phyloP scores from a whole-genome alignment of 2,797 vertebrate species.

The Myotis pilosus region DNA sequence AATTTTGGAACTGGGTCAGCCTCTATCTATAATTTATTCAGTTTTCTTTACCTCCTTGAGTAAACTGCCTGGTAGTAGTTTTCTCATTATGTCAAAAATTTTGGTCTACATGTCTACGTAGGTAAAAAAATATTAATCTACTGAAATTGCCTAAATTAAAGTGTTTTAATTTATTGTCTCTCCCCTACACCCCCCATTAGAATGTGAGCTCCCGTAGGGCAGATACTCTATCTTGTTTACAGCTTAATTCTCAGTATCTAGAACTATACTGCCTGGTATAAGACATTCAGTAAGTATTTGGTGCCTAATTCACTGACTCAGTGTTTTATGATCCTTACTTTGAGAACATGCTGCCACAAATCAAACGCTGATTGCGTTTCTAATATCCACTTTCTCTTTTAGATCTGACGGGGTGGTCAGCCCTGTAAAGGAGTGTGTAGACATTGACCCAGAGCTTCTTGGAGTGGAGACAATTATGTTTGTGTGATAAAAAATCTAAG shows the following conservation, averaged over 20 bases:
- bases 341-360: neutral
- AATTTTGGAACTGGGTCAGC: conserved; percentile 52
- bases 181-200: neutral
- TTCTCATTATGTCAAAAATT: neutral
- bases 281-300: neutral
- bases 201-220: neutral
- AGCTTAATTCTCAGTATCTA: neutral
- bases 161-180: conserved; percentile 3
- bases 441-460: neutral
- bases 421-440: neutral
- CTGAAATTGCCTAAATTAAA: conserved; percentile 40
- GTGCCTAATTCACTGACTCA: conserved; percentile 11
- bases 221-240: neutral
- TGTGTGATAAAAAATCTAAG: neutral
- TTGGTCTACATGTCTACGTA: neutral
- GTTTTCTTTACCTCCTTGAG: neutral
- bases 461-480: conserved; percentile 1
- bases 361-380: neutral
- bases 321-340: neutral
- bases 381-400: conserved; percentile 6
- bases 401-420: neutral
- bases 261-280: neutral
- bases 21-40: conserved; percentile 30
- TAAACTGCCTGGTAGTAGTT: conserved; percentile 17
- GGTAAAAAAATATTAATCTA: neutral